A percentile compares a stretch with the other conserved stretches of the same genome.
phyloP scores from a whole-genome alignment of 1,140 invertebrate genomes.

The Araneus ventricosus region DNA sequence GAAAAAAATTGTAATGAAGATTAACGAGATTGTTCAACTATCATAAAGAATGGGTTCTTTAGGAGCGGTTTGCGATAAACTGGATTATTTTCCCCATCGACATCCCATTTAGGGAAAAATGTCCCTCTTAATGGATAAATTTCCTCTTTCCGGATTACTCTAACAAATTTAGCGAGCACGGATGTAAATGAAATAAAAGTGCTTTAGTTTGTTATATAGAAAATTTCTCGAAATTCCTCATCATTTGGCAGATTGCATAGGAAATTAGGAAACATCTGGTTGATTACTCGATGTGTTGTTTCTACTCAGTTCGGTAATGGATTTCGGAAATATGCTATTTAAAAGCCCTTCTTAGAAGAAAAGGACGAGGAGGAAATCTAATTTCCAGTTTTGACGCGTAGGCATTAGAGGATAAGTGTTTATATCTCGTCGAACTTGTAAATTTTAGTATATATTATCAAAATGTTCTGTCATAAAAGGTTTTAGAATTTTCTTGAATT shows the following conservation, averaged over 20 bases:
- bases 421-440: too few relatives aligned
- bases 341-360: background rate
- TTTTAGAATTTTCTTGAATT: too few relatives aligned
- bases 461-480: too few relatives aligned
- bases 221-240: background rate
- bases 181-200: slow-evolving; percentile 1
- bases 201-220: background rate
- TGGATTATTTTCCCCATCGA: background rate
- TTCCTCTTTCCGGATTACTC: background rate
- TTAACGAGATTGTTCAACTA: background rate
- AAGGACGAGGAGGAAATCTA: background rate
- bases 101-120: slow-evolving; percentile 24
- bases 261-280: slow-evolving; percentile 9
- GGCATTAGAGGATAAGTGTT: too few relatives aligned
- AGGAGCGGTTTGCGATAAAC: background rate
- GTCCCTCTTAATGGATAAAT: slow-evolving; percentile 18
- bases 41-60: background rate
- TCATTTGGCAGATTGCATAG: background rate
- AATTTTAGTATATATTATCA: too few relatives aligned
- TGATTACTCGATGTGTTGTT: background rate
- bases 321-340: background rate
- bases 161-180: background rate
- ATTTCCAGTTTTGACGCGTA: background rate
- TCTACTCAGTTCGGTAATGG: background rate
- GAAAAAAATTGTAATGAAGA: background rate